These are phyloP conservation scores for Terebella lapidaria DNA, from an alignment of 2,888 invertebrate genomes.

Conservation along the genomic window DNA sequence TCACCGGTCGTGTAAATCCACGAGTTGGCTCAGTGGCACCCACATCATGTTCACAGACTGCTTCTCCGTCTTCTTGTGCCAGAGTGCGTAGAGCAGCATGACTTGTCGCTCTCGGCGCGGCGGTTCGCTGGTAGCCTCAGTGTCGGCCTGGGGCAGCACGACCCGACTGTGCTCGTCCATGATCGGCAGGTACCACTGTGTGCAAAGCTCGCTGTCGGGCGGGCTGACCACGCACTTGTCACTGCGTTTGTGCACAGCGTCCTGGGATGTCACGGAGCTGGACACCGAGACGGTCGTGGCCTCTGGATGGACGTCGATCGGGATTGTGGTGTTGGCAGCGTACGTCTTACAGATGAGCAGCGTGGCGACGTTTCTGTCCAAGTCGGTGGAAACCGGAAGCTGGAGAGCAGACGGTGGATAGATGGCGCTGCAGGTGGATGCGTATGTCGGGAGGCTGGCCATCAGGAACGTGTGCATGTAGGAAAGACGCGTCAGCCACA, in stretches of 20 bases:
- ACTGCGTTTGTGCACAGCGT: conserved; percentile 17
- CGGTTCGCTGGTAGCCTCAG: conserved; percentile 7
- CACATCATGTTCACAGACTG: not conserved
- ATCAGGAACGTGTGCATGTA: conserved; percentile 40
- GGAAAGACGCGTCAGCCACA: conserved; percentile 33
- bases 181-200: conserved; percentile 38
- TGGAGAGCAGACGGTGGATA: conserved; percentile 38
- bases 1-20: conserved; percentile 1
- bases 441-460: conserved; percentile 34
- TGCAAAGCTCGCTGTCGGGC: conserved; percentile 34
- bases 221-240: conserved; percentile 31
- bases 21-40: conserved; percentile 1
- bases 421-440: conserved; percentile 37
- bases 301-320: not conserved
- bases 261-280: conserved; percentile 15
- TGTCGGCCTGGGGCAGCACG: conserved; percentile 3
- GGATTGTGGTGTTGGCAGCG: not conserved
- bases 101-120: conserved; percentile 23
- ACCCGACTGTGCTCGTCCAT: conserved; percentile 6
- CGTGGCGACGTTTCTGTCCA: not conserved
- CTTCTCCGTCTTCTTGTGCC: not conserved
- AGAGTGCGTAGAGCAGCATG: conserved; percentile 34
- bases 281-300: not conserved
- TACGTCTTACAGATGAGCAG: not conserved
- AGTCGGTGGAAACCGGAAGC: conserved; percentile 20